phyloP scores from a whole-genome alignment of 2,797 vertebrate genomes.

The Enteromius paludinosus region DNA sequence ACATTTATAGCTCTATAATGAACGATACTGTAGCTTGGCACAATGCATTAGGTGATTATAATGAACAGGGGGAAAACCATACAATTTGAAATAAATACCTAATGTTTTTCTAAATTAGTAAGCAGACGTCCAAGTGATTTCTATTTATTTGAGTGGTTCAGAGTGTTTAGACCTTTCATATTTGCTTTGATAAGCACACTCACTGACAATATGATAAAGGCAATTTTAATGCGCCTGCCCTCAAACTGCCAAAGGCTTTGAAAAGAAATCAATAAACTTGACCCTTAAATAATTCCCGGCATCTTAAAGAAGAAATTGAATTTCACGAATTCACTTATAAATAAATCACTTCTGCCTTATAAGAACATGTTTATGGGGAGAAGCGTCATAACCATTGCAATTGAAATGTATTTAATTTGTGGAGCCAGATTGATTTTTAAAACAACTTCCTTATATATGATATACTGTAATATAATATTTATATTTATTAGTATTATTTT shows the following conservation, averaged over 20 bases:
- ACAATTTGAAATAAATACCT: not conserved
- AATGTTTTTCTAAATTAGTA: not conserved
- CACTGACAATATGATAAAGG: constrained; percentile 51
- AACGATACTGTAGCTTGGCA: not conserved
- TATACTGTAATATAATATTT: not conserved
- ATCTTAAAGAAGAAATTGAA: constrained; percentile 23
- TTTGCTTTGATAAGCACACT: constrained; percentile 34
- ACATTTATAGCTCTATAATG: not conserved
- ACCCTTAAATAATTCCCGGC: constrained; percentile 31
- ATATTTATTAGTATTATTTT: not conserved
- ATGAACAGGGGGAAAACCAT: not conserved
- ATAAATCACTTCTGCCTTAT: constrained; percentile 27
- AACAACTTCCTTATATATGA: not conserved
- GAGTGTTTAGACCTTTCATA: constrained; percentile 22
- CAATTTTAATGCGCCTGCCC: constrained; percentile 45
- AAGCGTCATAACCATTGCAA: not conserved
- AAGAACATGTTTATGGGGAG: not conserved
- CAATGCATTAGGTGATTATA: not conserved
- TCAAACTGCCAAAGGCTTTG: constrained; percentile 36
- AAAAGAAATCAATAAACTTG: constrained; percentile 51
- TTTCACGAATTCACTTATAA: not conserved
- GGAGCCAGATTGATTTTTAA: not conserved
- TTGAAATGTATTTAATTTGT: not conserved
- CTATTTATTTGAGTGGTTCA: not conserved
- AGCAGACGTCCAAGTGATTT: not conserved